Base-by-base conservation (phyloP, 2,888 invertebrate species). In the Junonia oenone region DNA sequence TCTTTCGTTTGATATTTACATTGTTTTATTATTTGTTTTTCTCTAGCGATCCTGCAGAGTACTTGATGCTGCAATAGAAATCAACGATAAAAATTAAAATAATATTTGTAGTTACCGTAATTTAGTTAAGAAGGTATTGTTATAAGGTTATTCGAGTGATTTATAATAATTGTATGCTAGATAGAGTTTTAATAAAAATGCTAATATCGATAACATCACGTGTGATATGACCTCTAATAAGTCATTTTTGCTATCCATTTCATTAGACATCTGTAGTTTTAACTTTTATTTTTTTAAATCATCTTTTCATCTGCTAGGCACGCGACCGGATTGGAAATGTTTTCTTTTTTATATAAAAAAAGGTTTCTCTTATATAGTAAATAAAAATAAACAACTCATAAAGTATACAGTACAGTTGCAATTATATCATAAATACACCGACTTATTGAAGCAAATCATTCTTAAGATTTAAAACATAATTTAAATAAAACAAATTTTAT, bases 1-100 rank as follows among this genome's bases (percentile, higher is more conserved):
- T n/a, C n/a, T n/a, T n/a, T n/a, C 11, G 6, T 29, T 11, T 29
- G 29, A 13, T 38, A 37, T 37, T 37, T n/a, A 17, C 15, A 37
- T n/a, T 31, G 3, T 22, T 2, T 19, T 38, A 45, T 51, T 33
- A 47, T 59, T 64, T 58, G 38, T 65, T 63, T 73, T 70, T 64
- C 67, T 71, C 50, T 75, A 88, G 88, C 81, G 80, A 59, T 77
- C 78, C 79, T 85, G 81, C 73, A 69, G 68, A 58, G 63, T 69
- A 48, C 68, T 80, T 61, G 75, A 78, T 63, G 68, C 78, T 55
- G 80, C 73, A 46, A 73, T 80, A 56, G 73, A 78, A 64, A 65
- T 71, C 54, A 76, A 79, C 63, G 65, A 68, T 64, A 78, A 76
- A 70, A 67, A 67, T 60, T 74, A 58, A 56, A 54, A 72, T 60